Evolutionary conservation across 2,888 invertebrate genomes (phyloP).

Genomic region (Hypolimnas misippus): DNA sequence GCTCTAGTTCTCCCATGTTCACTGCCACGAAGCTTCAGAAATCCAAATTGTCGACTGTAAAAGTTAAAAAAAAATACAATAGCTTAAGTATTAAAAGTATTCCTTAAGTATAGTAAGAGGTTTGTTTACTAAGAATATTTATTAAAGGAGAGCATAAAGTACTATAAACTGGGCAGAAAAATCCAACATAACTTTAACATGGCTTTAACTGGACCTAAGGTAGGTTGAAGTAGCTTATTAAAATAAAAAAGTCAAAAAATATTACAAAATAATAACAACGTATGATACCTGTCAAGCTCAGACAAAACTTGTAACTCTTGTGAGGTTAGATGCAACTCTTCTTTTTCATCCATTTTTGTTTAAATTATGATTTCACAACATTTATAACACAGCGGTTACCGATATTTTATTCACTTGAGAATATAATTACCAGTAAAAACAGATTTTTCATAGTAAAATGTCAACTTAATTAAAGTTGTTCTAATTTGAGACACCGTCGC

Average conservation of each 20-base stretch:
- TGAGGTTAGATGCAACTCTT: slow-evolving; percentile 89
- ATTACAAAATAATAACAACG: slow-evolving; percentile 13
- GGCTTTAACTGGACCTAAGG: no score
- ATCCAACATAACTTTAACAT: no score
- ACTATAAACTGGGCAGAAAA: no score
- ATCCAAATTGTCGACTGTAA: slow-evolving; percentile 95
- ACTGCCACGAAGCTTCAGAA: slow-evolving; percentile 90
- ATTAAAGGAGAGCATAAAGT: no score
- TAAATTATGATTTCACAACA: slow-evolving; percentile 9
- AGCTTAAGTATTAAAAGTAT: not conserved
- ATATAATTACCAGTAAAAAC: slow-evolving; percentile 4
- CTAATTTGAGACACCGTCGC: not conserved
- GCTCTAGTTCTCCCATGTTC: slow-evolving; percentile 92
- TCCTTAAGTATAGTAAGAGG: not conserved
- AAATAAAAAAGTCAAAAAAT: slow-evolving; percentile 11
- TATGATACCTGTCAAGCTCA: slow-evolving; percentile 91
- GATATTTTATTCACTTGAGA: slow-evolving; percentile 8
- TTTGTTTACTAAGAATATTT: not conserved
- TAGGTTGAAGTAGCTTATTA: no score
- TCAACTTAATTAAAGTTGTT: not conserved
- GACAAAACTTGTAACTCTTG: slow-evolving; percentile 94
- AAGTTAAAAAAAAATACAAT: not conserved
- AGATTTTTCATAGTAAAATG: slow-evolving; percentile 17
- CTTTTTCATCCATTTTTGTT: slow-evolving; percentile 81
- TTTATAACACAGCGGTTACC: slow-evolving; percentile 19